These are phyloP conservation scores for Epizoanthus scotinus DNA, from an alignment of 92 coral and sea anemone species.

Conservation along the genomic window DNA sequence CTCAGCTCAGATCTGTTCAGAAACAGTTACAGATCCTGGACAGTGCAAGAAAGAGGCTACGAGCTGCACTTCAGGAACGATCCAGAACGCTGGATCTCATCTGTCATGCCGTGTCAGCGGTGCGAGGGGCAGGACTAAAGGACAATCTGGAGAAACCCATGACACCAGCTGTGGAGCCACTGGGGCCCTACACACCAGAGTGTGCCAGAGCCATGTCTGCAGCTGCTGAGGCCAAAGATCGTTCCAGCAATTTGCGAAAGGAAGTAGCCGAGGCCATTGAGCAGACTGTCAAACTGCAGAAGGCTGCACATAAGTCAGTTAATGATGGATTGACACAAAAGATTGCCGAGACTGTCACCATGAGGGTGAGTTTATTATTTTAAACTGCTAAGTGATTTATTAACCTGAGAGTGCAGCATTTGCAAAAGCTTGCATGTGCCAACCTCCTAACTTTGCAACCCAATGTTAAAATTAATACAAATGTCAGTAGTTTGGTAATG, in stretches of 20 bases:
- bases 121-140: constrained; percentile 91
- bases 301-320: constrained; percentile 91
- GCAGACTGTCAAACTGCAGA: constrained; percentile 90
- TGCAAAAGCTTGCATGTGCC: too few relatives aligned
- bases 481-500: too few relatives aligned
- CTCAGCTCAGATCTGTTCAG: constrained; percentile 93
- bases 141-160: constrained; percentile 90
- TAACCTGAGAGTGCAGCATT: too few relatives aligned
- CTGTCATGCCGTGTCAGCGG: constrained; percentile 97
- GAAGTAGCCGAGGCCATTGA: constrained; percentile 95
- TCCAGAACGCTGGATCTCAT: constrained; percentile 91
- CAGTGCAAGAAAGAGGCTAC: constrained; percentile 81
- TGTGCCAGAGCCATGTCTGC: constrained; percentile 89
- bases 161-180: constrained; percentile 91
- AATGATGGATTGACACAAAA: constrained; percentile 98
- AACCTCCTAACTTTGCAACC: too few relatives aligned
- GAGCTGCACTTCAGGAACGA: constrained; percentile 85
- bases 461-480: too few relatives aligned
- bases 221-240: constrained; percentile 89
- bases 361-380: constrained; percentile 70
- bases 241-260: constrained; percentile 79
- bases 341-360: constrained; percentile 97
- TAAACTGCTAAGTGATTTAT: too few relatives aligned
- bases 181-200: constrained; percentile 99
- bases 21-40: constrained; percentile 97